Conservation (phyloP, 2,888 invertebrate genomes). For the Agonopterix alstromeriana region DNA sequence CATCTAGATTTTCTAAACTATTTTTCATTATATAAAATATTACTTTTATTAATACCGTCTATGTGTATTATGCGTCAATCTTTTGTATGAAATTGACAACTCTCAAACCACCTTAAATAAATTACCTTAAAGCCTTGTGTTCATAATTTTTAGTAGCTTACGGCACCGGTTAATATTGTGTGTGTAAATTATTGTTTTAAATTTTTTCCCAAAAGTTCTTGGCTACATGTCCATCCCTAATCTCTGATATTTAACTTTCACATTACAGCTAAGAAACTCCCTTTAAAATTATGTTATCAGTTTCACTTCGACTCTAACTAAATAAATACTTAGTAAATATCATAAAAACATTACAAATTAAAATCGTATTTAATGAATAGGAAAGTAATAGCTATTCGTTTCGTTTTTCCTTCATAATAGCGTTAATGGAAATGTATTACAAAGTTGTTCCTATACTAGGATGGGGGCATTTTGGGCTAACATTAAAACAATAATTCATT, state of each 20-base stretch:
- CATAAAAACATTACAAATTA: constrained; percentile 54
- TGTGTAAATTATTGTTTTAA: too few relatives aligned
- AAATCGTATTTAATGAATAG: constrained; percentile 20
- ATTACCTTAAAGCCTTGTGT: too few relatives aligned
- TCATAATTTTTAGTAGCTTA: too few relatives aligned
- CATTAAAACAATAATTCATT: too few relatives aligned
- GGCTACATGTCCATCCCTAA: neutral
- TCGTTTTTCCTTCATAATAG: constrained; percentile 12
- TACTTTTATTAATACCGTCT: too few relatives aligned
- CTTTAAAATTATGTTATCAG: neutral
- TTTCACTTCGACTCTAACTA: constrained; percentile 37
- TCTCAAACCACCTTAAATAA: too few relatives aligned
- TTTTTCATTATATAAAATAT: too few relatives aligned
- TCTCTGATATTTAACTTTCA: neutral
- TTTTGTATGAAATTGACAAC: too few relatives aligned
- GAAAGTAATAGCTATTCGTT: constrained; percentile 18
- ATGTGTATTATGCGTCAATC: too few relatives aligned
- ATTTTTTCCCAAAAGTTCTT: neutral
- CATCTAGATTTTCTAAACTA: too few relatives aligned
- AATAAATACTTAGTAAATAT: constrained; percentile 70
- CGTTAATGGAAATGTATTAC: constrained; percentile 22
- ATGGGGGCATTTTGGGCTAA: constrained; percentile 11
- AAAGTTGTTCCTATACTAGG: constrained; percentile 10
- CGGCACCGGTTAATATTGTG: too few relatives aligned
- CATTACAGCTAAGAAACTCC: neutral